Percentiles rank a stretch among this genome's conserved stretches.
Conservation (phyloP, 2,888 invertebrate species). For the Eurytoma californica region DNA sequence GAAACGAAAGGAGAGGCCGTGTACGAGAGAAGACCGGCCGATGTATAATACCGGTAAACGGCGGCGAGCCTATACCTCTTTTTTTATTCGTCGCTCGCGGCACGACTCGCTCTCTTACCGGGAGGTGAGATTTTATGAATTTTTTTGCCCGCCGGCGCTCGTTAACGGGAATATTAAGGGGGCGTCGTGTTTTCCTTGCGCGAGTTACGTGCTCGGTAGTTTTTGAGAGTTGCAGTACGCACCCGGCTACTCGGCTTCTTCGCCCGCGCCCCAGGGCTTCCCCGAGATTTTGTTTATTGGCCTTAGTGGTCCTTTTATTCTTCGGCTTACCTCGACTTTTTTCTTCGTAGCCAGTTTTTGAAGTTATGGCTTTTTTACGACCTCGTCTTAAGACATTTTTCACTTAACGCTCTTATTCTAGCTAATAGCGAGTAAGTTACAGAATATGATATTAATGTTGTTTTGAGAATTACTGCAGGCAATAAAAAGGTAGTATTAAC, state of each 20-base stretch:
- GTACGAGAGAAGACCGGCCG: neutral
- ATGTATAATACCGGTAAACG: neutral
- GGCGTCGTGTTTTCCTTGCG: neutral
- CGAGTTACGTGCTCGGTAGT: neutral
- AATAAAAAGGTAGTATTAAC: no score
- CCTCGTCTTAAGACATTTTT: neutral
- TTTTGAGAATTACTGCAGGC: no score
- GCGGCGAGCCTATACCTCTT: neutral
- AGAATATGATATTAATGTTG: no score
- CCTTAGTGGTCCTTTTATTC: neutral
- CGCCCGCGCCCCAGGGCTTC: neutral
- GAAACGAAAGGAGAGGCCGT: neutral
- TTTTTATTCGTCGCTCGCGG: neutral
- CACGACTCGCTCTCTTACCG: neutral
- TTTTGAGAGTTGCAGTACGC: neutral
- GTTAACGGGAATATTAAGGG: slow-evolving; percentile 5
- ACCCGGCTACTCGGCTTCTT: neutral
- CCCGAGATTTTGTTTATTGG: neutral
- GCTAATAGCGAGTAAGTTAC: no score
- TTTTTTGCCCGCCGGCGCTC: neutral
- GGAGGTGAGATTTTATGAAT: neutral
- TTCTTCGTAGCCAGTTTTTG: neutral
- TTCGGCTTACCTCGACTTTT: neutral
- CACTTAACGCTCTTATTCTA: no score
- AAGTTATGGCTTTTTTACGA: neutral